Conservation (phyloP, 2,888 invertebrate genomes). For the Crossocerus cetratus region DNA sequence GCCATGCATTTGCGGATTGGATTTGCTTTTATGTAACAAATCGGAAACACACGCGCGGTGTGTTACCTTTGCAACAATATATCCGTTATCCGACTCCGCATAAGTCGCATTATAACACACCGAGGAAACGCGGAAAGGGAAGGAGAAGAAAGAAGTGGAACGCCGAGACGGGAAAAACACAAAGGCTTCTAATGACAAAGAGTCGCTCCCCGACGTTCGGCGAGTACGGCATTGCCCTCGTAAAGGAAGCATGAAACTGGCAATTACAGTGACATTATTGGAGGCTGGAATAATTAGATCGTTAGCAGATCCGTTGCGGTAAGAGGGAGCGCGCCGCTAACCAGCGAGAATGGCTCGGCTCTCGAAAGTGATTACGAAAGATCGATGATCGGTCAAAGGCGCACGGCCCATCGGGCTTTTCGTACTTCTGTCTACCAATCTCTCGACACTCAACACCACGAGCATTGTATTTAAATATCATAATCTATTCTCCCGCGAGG, state of each 20-base stretch:
- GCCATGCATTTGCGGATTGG: not conserved
- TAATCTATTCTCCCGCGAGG: not conserved
- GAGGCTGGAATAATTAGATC: not conserved
- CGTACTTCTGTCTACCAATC: not conserved
- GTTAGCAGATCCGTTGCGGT: slow-evolving; percentile 1
- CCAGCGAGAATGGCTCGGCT: not conserved
- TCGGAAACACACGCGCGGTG: not conserved
- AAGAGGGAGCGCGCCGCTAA: not conserved
- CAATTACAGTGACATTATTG: too few relatives aligned
- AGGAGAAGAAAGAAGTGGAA: slow-evolving; percentile 7
- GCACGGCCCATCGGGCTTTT: not conserved
- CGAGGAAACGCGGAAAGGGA: not conserved
- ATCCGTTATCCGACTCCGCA: slow-evolving; percentile 10
- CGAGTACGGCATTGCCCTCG: too few relatives aligned
- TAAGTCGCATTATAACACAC: not conserved
- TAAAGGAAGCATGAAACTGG: too few relatives aligned
- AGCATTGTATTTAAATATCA: slow-evolving; percentile 4
- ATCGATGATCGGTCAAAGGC: not conserved
- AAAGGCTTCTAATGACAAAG: not conserved
- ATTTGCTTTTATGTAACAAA: slow-evolving; percentile 6
- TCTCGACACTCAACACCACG: not conserved
- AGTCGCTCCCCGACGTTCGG: too few relatives aligned
- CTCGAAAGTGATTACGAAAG: not conserved
- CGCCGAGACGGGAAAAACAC: not conserved
- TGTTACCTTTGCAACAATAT: not conserved